These are phyloP conservation scores for Colinus virginianus DNA, from an alignment of 2,113 vertebrate species.

Conservation along the genomic window DNA sequence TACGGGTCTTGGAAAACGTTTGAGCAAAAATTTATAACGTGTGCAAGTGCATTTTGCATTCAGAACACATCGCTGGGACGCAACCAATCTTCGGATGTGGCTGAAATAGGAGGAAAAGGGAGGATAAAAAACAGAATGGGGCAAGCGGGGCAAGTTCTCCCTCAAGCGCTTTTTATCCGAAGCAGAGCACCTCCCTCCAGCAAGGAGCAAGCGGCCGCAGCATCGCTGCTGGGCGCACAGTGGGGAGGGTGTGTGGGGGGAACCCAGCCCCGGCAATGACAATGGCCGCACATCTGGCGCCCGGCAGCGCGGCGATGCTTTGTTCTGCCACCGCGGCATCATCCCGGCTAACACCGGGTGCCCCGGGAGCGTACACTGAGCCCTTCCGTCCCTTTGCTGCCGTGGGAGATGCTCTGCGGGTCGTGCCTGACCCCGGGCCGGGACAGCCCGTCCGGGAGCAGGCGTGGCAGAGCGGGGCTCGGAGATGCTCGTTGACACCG, in stretches of 20 bases:
- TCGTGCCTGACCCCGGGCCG: not conserved
- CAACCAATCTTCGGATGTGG: not conserved
- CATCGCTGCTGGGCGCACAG: not conserved
- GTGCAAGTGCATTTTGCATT: not conserved
- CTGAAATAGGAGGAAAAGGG: not conserved
- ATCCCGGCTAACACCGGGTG: not conserved
- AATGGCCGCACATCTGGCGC: constrained; percentile 61
- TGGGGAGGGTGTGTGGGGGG: not conserved
- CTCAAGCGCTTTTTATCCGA: not conserved
- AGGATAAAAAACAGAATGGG: not conserved
- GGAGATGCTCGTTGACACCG: not conserved
- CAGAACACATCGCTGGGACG: not conserved
- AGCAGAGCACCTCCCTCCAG: not conserved
- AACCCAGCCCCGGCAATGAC: constrained; percentile 5
- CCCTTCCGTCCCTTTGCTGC: not conserved
- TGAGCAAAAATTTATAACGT: not conserved
- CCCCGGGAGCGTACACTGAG: not conserved
- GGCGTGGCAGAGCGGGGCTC: not conserved
- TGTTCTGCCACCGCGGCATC: constrained; percentile 45
- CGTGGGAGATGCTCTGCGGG: not conserved
- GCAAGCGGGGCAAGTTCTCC: not conserved
- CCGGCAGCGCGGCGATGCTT: constrained; percentile 12
- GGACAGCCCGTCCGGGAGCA: not conserved
- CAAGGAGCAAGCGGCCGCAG: not conserved
- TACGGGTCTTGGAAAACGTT: not conserved